phyloP scores from a whole-genome alignment of 2,797 vertebrate species.

The Pseudochaenichthys georgianus region DNA sequence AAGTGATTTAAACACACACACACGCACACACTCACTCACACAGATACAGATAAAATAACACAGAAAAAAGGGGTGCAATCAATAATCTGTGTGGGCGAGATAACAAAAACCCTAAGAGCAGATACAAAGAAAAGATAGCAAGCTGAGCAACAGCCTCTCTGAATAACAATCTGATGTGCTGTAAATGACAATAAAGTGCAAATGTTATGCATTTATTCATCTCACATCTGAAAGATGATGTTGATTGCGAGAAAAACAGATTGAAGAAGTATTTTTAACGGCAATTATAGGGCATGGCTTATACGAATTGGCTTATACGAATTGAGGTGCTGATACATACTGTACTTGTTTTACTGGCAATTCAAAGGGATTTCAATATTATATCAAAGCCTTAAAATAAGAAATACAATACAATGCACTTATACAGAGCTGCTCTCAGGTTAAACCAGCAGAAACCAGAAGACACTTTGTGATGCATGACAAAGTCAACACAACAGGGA shows the following conservation, averaged over 20 bases:
- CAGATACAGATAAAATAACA: constrained; percentile 24
- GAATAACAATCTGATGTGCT: constrained; percentile 31
- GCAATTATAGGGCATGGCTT: constrained; percentile 9
- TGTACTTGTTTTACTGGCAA: background rate
- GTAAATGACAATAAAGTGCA: constrained; percentile 22
- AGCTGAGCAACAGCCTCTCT: constrained; percentile 26
- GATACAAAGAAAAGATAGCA: constrained; percentile 30
- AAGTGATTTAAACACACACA: constrained; percentile 35
- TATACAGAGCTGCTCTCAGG: too few relatives aligned
- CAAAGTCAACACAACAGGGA: background rate
- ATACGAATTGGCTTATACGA: background rate
- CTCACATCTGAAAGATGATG: constrained; percentile 29
- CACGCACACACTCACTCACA: constrained; percentile 11
- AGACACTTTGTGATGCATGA: too few relatives aligned
- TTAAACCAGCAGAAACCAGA: too few relatives aligned
- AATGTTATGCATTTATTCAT: constrained; percentile 40
- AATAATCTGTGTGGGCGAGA: constrained; percentile 61
- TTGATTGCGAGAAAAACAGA: constrained; percentile 43
- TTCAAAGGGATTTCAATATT: constrained; percentile 5
- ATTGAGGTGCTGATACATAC: background rate
- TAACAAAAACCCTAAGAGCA: constrained; percentile 38
- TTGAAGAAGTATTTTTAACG: constrained; percentile 22
- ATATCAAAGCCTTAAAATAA: background rate
- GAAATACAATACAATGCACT: background rate
- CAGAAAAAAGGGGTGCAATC: constrained; percentile 38